Evolutionary conservation across 2,113 vertebrate species (phyloP).

Genomic region (Stegastes partitus): DNA sequence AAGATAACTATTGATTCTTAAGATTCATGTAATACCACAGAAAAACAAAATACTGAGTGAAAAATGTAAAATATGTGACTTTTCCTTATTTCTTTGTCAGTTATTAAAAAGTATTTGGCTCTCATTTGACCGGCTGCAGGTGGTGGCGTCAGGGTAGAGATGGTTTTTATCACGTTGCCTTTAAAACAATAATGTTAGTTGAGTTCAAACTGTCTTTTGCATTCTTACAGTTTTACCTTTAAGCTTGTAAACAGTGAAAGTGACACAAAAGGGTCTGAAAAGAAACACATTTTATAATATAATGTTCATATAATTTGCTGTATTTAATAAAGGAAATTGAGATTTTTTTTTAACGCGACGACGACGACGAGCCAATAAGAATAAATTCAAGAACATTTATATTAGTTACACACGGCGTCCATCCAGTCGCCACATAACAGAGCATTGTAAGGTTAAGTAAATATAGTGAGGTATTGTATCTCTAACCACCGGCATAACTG

Average conservation of each 20-base stretch:
- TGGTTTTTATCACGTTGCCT: background rate
- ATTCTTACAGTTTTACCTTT: no score
- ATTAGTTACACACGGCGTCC: background rate
- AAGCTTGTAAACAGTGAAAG: no score
- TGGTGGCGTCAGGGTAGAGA: background rate
- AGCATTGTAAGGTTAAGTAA: constrained; percentile 24
- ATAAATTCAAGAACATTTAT: background rate
- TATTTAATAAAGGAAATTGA: no score
- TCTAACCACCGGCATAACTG: constrained; percentile 30
- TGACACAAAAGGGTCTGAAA: no score
- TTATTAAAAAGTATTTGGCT: background rate
- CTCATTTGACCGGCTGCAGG: background rate
- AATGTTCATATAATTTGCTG: no score
- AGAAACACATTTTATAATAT: no score
- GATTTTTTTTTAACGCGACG: background rate
- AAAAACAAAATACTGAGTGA: background rate
- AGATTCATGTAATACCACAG: no score
- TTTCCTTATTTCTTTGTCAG: background rate
- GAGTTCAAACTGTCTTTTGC: background rate
- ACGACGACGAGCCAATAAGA: background rate
- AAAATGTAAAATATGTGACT: background rate
- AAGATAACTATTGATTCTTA: no score
- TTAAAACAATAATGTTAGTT: background rate
- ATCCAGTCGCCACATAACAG: constrained; percentile 13
- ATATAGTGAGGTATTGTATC: constrained; percentile 26